Evolutionary conservation across 2,888 invertebrate species (phyloP).

Genomic region (Reticulitermes lucifugus): DNA sequence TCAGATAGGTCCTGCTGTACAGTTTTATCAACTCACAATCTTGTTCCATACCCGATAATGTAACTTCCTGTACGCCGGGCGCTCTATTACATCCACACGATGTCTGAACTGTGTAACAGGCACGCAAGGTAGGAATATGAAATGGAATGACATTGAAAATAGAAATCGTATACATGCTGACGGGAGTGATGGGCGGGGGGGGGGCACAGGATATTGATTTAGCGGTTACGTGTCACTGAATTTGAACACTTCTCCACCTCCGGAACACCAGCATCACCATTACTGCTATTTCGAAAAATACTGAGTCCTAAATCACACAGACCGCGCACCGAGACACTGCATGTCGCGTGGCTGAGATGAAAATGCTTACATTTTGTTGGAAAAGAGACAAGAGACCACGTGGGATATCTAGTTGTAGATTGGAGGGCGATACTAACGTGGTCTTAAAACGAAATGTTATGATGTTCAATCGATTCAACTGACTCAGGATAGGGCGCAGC

Average conservation of each 20-base stretch:
- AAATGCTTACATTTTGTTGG: too few species aligned
- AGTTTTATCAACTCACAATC: background rate
- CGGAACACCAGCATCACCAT: background rate
- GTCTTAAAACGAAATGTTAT: too few species aligned
- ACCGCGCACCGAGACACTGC: too few species aligned
- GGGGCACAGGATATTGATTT: slow-evolving; percentile 5
- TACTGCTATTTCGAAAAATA: background rate
- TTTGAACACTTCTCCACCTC: background rate
- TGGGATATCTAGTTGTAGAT: too few species aligned
- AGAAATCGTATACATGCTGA: background rate
- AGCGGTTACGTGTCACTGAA: slow-evolving; percentile 17
- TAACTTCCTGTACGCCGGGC: background rate
- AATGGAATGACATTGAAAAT: slow-evolving; percentile 20
- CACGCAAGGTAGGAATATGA: slow-evolving; percentile 1
- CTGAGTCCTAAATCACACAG: background rate
- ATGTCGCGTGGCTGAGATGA: too few species aligned
- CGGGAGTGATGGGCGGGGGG: background rate
- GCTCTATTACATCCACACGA: background rate
- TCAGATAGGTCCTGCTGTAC: background rate
- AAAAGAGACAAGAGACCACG: too few species aligned
- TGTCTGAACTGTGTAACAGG: background rate
- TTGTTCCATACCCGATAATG: background rate
- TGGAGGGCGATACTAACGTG: too few species aligned
- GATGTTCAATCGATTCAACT: too few species aligned
- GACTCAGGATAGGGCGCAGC: too few species aligned